Percentiles rank a stretch among this genome's conserved stretches.
Evolutionary conservation across 2,888 invertebrate species (phyloP).

Genomic region (Chorisops tibialis): DNA sequence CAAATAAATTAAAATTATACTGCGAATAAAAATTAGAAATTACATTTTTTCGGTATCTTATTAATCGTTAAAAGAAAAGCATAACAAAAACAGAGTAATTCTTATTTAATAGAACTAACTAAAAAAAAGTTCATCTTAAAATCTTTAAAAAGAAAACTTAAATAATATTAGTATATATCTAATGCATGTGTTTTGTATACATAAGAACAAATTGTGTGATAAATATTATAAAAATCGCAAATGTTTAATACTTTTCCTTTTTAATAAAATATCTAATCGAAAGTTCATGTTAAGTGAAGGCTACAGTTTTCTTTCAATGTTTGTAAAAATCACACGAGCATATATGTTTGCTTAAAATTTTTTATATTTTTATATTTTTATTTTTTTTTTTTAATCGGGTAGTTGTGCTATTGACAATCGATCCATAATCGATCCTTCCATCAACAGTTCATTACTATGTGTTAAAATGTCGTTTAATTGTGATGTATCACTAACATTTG

Average conservation of each 20-base stretch:
- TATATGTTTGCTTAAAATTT: not conserved
- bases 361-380: not conserved
- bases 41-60: slow-evolving; percentile 1
- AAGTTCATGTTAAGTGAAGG: slow-evolving; percentile 15
- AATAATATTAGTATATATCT: too few species aligned
- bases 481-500: slow-evolving; percentile 44
- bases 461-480: slow-evolving; percentile 50
- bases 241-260: too few species aligned
- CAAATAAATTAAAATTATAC: slow-evolving; percentile 3
- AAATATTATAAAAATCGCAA: too few species aligned
- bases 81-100: too few species aligned
- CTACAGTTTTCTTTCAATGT: slow-evolving; percentile 10
- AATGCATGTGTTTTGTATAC: too few species aligned
- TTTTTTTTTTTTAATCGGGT: slow-evolving; percentile 34
- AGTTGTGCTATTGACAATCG: slow-evolving; percentile 46
- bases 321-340: not conserved
- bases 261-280: slow-evolving; percentile 13
- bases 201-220: too few species aligned
- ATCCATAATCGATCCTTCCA: slow-evolving; percentile 50
- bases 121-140: too few species aligned
- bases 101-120: too few species aligned
- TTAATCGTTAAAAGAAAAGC: too few species aligned
- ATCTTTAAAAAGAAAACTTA: too few species aligned
- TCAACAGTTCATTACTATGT: slow-evolving; percentile 46
- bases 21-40: slow-evolving; percentile 16